Conservation (phyloP, 64 coral and sea anemone species). For the Stichodactyla mertensii region DNA sequence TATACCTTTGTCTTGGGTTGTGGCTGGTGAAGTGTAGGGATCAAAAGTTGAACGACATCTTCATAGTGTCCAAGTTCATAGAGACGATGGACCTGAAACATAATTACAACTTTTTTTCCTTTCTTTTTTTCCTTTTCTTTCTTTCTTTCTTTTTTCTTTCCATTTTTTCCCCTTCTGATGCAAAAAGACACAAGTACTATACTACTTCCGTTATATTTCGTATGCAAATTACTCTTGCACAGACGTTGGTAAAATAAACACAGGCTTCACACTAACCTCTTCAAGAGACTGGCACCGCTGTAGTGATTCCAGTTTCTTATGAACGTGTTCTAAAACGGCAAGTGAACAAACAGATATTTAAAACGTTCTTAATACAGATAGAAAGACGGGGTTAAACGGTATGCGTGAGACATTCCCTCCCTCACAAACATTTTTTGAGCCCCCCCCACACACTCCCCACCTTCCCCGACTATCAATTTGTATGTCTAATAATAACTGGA, state of each 20-base stretch:
- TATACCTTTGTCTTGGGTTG: conserved; percentile 85
- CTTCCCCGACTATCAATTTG: no score
- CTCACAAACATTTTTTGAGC: no score
- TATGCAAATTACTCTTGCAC: no score
- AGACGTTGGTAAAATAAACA: not conserved
- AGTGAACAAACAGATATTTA: no score
- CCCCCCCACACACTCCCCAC: no score
- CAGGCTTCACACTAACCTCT: conserved; percentile 49
- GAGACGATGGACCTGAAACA: conserved; percentile 78
- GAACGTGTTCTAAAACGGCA: conserved; percentile 65
- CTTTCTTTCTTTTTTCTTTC: no score
- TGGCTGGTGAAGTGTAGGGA: conserved; percentile 81
- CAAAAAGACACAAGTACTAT: no score
- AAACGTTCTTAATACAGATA: not conserved
- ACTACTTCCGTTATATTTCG: no score
- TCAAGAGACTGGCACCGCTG: conserved; percentile 95
- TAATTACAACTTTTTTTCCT: not conserved
- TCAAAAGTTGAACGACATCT: conserved; percentile 79
- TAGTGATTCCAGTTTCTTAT: conserved; percentile 94
- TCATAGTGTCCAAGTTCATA: conserved; percentile 91
- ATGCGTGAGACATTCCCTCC: no score
- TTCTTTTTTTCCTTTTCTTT: no score
- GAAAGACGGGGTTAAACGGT: not conserved
- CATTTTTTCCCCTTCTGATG: no score
- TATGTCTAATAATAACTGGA: no score